These are phyloP conservation scores for Cosmia trapezina DNA, from an alignment of 2,888 invertebrate species.

Conservation along the genomic window DNA sequence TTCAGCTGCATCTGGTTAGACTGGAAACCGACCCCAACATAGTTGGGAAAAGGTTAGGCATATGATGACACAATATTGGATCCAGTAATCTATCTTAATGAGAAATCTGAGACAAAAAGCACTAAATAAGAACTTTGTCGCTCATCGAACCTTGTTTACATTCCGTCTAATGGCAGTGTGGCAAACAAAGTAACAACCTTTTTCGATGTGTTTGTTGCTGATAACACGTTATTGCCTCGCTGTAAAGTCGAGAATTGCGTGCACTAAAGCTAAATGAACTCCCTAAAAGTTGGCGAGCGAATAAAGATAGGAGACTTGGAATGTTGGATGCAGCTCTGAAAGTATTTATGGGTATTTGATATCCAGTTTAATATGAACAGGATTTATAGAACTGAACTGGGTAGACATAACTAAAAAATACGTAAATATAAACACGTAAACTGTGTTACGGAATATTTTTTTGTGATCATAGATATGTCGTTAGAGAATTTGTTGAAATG, in stretches of 20 bases:
- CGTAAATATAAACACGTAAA: background rate
- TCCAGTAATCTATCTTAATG: slow-evolving; percentile 16
- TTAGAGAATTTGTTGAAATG: background rate
- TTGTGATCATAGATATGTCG: background rate
- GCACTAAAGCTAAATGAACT: slow-evolving; percentile 21
- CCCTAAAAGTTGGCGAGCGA: slow-evolving; percentile 14
- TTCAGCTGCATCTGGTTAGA: too few species aligned
- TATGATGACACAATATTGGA: too few species aligned
- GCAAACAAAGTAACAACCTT: slow-evolving; percentile 51
- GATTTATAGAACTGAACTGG: background rate
- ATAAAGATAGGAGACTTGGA: slow-evolving; percentile 35
- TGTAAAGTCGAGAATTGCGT: slow-evolving; percentile 41
- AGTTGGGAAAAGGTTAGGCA: too few species aligned
- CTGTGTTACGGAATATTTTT: background rate
- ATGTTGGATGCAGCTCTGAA: slow-evolving; percentile 32
- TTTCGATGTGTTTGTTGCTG: slow-evolving; percentile 22
- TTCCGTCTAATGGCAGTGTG: slow-evolving; percentile 36
- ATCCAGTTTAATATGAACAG: slow-evolving; percentile 1
- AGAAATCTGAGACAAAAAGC: slow-evolving; percentile 35
- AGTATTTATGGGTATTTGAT: slow-evolving; percentile 31
- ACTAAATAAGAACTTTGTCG: slow-evolving; percentile 38
- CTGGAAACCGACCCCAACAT: too few species aligned
- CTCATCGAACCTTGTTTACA: slow-evolving; percentile 53
- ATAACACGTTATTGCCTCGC: slow-evolving; percentile 33
- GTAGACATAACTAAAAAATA: background rate